Evolutionary conservation across 2,797 vertebrate genomes (phyloP), one percentile per base, ranked within the genome.

Genomic region (Potorous gilbertii): DNA sequence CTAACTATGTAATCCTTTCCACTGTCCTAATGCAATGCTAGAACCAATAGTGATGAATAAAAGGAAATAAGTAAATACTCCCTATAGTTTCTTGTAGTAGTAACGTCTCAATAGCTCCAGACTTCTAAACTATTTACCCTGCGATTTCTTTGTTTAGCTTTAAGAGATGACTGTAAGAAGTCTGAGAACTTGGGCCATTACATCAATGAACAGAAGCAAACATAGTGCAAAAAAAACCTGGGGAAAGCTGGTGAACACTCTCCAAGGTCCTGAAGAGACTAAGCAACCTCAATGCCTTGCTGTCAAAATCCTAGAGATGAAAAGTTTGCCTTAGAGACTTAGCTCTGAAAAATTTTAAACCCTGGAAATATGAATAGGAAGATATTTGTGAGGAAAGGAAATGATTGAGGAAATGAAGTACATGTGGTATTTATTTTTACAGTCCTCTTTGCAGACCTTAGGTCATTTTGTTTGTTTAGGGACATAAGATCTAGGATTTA

Each of bases 191-290:
- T 24, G 0, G 13, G 56, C 34, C 4, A n/a, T 66, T n/a, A n/a
- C 0, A 28, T 34, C 28, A 29, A 5, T 13, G 0, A 90, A 89
- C 29, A 40, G 13, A n/a, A 55, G 56, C 0, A 5, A 31, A 28
- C n/a, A 0, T 5, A 14, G 5, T 2, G 3, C 24, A 40, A 2
- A 13, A 34, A 55, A 31, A 40, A 29, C 24, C 24, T 28, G 16
- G 13, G 87, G 24, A 4, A 46, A 0, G 0, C 12, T 0, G 0
- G 0, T 11, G 0, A 21, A 40, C 16, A 94, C 97, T 98, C 81
- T 98, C 98, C 98, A 59, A 52, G 98, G 98, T 98, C 11, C 98
- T 98, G 98, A 98, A 97, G 27, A 1, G 2, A 54, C 5, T 1
- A 29, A 21, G 81, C 24, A 31, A 24, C 21, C 0, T 50, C 55